These are phyloP conservation scores for Dipodomys ordii DNA, from an alignment of 2,113 vertebrate species.

Conservation along the genomic window DNA sequence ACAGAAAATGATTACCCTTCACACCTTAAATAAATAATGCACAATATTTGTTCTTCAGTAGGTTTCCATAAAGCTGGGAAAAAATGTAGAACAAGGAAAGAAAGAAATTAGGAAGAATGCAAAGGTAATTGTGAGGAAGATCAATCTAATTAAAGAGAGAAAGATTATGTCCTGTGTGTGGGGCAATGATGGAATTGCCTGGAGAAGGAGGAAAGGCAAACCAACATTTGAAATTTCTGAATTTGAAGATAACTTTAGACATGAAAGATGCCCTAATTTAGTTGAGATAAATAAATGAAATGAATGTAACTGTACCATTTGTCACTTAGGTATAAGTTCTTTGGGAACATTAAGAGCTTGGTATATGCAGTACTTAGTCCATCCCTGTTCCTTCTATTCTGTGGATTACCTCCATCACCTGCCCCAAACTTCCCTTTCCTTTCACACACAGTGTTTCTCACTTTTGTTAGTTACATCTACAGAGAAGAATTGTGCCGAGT, in stretches of 20 bases:
- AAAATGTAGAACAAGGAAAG: neutral
- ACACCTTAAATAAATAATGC: neutral
- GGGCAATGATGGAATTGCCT: neutral
- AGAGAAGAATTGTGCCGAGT: neutral
- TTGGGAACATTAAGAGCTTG: neutral
- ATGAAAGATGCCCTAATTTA: neutral
- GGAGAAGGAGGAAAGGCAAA: neutral
- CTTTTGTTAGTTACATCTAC: neutral
- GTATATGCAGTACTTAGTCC: rapidly evolving
- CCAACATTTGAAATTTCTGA: neutral
- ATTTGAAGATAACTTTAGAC: neutral
- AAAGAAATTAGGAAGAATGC: neutral
- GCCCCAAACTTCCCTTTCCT: neutral
- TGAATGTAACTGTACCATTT: neutral
- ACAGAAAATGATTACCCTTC: neutral
- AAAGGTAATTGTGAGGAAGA: slow-evolving; percentile 6
- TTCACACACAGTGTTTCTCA: neutral
- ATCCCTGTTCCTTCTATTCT: neutral
- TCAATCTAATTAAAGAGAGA: neutral
- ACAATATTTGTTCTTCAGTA: neutral
- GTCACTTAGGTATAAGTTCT: neutral
- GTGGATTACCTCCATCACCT: neutral
- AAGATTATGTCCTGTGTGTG: neutral
- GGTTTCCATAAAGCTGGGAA: neutral
- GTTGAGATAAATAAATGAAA: neutral